Evolutionary conservation across 2,888 invertebrate genomes (phyloP), one percentile per base, ranked within the genome.

Genomic region (Neuroscelio doddi): DNA sequence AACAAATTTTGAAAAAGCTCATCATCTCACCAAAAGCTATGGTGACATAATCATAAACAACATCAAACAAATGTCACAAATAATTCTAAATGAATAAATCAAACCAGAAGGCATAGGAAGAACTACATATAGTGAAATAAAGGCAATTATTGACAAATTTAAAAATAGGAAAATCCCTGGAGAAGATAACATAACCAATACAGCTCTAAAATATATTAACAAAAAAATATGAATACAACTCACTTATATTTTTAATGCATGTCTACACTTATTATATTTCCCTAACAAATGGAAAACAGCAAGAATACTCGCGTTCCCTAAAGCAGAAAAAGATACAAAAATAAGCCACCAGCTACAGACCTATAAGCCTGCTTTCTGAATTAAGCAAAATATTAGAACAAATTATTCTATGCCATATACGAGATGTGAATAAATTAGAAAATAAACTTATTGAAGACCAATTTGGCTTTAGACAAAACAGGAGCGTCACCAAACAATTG

Each of bases 381-480:
- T 15, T 72, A 3, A 59, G 70, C 42, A 75, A 76, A 45, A n/a
- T n/a, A n/a, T n/a, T n/a, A n/a, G n/a, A n/a, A n/a, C n/a, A n/a
- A n/a, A n/a, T n/a, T n/a, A n/a, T 73, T 7, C 24, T 66, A 1
- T 57, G 61, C 4, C 41, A 67, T 41, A 30, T 77, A 7, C 55
- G 66, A 36, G 2, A 10, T 0, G 36, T 47, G 12, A 47, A 66
- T n/a, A 36, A 38, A 1, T n/a, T 42, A 67, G 56, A 69, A 46
- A 16, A 44, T 1, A 24, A 61, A 58, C 42, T 63, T 4, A 39
- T 55, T 30, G 29, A 64, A 39, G 51, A 73, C 44, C 69, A 74
- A 50, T 70, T 59, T 41, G 75, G 74, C 4, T 78, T 79, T 46
- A 21, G 75, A 9, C 44, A 36, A 1, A 52, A 59, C 1, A 73